phyloP scores from a whole-genome alignment of 1,140 invertebrate genomes.

The Metopolophium dirhodum region DNA sequence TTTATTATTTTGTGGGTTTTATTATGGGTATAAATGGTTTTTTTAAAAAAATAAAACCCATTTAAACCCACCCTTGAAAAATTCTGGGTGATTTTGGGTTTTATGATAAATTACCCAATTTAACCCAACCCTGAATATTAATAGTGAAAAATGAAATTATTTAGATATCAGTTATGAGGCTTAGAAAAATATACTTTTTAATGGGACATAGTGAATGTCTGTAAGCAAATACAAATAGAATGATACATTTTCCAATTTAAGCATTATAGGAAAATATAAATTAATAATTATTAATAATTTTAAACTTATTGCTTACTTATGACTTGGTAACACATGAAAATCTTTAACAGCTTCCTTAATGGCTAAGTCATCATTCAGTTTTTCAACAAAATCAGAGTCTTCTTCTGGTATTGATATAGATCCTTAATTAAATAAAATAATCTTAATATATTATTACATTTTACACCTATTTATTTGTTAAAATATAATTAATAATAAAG shows the following conservation, averaged over 20 bases:
- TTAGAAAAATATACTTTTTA: too few relatives aligned
- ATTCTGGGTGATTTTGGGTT: too few relatives aligned
- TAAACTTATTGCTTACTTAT: slow-evolving; percentile 35
- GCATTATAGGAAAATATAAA: neutral
- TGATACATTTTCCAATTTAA: neutral
- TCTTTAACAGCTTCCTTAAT: slow-evolving; percentile 41
- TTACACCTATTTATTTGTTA: too few relatives aligned
- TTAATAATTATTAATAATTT: too few relatives aligned
- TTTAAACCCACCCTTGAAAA: too few relatives aligned
- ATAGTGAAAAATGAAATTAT: neutral
- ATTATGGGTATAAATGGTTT: too few relatives aligned
- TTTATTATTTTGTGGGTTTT: too few relatives aligned
- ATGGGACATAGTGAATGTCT: neutral
- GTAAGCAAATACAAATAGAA: neutral
- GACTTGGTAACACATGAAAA: slow-evolving; percentile 24
- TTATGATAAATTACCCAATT: too few relatives aligned
- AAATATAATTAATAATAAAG: neutral
- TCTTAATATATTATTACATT: neutral
- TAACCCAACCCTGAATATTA: too few relatives aligned
- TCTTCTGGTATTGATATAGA: slow-evolving; percentile 1
- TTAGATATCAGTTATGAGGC: neutral
- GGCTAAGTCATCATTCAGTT: neutral
- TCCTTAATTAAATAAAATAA: neutral
- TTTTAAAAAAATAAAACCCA: too few relatives aligned
- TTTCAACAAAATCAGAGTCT: slow-evolving; percentile 32